Conservation (phyloP, 2,888 invertebrate species). For the Xestobium rufovillosum region DNA sequence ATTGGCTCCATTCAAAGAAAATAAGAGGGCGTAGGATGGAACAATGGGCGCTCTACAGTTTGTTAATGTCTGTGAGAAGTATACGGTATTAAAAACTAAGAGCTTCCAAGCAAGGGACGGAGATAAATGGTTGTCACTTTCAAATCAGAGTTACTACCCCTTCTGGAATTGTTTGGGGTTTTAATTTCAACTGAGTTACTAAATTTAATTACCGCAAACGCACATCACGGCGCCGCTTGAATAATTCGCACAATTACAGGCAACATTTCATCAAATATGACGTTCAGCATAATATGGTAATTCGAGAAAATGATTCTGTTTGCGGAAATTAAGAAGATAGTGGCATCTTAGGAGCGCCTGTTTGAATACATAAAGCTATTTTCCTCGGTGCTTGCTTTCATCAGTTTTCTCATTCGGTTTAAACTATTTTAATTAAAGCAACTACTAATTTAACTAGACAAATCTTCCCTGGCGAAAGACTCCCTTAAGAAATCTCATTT, state of each 20-base stretch:
- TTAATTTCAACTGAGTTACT: slow-evolving; percentile 21
- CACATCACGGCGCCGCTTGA: slow-evolving; percentile 24
- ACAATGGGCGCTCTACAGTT: no score
- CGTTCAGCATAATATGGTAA: slow-evolving; percentile 29
- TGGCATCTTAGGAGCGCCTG: slow-evolving; percentile 25
- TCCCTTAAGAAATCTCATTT: no score
- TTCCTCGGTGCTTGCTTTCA: slow-evolving; percentile 36
- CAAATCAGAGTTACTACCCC: slow-evolving; percentile 13
- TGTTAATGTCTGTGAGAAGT: no score
- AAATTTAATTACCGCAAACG: slow-evolving; percentile 23
- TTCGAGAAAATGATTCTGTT: slow-evolving; percentile 36
- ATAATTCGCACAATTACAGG: slow-evolving; percentile 20
- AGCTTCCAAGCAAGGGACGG: slow-evolving; percentile 6
- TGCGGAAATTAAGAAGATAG: slow-evolving; percentile 40
- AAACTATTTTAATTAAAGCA: slow-evolving; percentile 46
- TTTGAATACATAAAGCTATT: slow-evolving; percentile 34
- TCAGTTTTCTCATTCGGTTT: slow-evolving; percentile 39
- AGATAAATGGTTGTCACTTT: slow-evolving; percentile 15
- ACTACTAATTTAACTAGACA: slow-evolving; percentile 45
- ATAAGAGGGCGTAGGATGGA: no score
- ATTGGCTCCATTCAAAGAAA: no score
- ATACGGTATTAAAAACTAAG: slow-evolving; percentile 1
- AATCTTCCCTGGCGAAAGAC: slow-evolving; percentile 31
- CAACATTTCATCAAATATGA: slow-evolving; percentile 29
- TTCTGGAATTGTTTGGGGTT: slow-evolving; percentile 20